Evolutionary conservation across 2,797 vertebrate species (phyloP), one percentile per base, ranked within the genome.

Genomic region (Triplophysa bombifrons): DNA sequence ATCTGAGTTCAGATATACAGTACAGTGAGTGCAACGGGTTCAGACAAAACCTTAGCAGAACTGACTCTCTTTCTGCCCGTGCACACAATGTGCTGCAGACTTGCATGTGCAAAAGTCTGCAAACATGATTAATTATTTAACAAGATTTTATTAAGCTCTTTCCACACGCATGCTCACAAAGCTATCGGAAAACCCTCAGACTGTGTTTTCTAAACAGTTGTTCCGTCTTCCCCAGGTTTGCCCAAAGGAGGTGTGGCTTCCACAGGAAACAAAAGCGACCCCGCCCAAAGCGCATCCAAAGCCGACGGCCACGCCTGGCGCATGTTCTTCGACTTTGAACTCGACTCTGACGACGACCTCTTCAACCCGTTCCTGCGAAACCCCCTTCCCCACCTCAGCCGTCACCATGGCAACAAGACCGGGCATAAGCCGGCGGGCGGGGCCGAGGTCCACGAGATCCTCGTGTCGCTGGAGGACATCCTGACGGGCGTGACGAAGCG

Each of bases 401-500:
- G 94, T 0, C 86, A 94, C 72, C 86, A 91, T 1, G 90, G 89
- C 0, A 83, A 78, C 0, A 91, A 86, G 84, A 0, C 83, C 66
- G 41, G 84, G 51, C 89, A 91, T 41, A 91, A 91, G 77, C 93
- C 94, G 82, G 93, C 94, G 11, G 95, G 94, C 41, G 90, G 93
- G 0, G 94, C 94, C 0, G 93, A 96, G 83, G 92, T 97, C 48
- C 97, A 97, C 0, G 96, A 99, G 84, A 93, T 99, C 53, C 92
- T 90, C 56, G 96, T 99, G 50, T 96, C 96, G 2, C 89, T 99
- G 77, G 97, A 99, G 58, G 97, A 99, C 84, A 96, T 99, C 85
- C 93, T 97, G 90, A 94, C 95, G 0, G 96, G 97, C 46, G 98
- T 96, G 85, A 98, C 96, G 0, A 98, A 98, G 88, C 95, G 95